These are phyloP conservation scores for Leucoma salicis DNA, from an alignment of 2,888 invertebrate species.

Conservation along the genomic window DNA sequence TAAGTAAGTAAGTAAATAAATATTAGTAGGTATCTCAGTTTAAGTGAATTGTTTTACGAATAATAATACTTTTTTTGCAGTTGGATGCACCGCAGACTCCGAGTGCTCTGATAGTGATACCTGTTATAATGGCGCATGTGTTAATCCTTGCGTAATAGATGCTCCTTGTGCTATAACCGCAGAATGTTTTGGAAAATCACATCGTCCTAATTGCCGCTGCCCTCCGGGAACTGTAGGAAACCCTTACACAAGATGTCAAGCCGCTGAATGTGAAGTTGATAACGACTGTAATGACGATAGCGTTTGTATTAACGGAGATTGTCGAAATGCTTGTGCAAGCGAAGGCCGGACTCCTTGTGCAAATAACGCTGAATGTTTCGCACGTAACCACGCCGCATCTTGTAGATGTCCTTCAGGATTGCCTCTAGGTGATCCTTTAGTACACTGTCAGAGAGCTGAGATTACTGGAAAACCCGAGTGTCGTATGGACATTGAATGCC, in stretches of 20 bases:
- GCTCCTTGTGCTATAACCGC: conserved; percentile 93
- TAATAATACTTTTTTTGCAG: conserved; percentile 64
- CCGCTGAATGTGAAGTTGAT: conserved; percentile 89
- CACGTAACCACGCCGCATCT: conserved; percentile 89
- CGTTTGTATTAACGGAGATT: conserved; percentile 87
- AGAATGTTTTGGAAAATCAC: conserved; percentile 90
- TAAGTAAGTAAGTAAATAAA: too few relatives aligned
- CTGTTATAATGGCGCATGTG: conserved; percentile 91
- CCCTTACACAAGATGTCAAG: conserved; percentile 89
- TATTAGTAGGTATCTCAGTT: too few relatives aligned
- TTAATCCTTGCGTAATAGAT: conserved; percentile 89
- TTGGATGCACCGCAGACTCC: conserved; percentile 91
- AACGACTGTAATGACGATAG: conserved; percentile 90
- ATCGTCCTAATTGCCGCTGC: conserved; percentile 91
- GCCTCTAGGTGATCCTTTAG: conserved; percentile 90
- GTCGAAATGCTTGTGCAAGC: conserved; percentile 89
- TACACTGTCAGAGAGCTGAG: conserved; percentile 85
- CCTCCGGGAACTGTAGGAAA: conserved; percentile 89
- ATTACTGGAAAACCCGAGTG: conserved; percentile 85
- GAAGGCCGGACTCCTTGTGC: conserved; percentile 88
- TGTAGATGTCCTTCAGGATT: conserved; percentile 92
- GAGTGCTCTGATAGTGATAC: conserved; percentile 91
- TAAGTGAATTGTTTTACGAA: conserved; percentile 1
- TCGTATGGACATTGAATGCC: conserved; percentile 89
- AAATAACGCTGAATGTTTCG: conserved; percentile 90